Base-by-base conservation (phyloP, 2,113 vertebrate species). In the Misgurnus anguillicaudatus region DNA sequence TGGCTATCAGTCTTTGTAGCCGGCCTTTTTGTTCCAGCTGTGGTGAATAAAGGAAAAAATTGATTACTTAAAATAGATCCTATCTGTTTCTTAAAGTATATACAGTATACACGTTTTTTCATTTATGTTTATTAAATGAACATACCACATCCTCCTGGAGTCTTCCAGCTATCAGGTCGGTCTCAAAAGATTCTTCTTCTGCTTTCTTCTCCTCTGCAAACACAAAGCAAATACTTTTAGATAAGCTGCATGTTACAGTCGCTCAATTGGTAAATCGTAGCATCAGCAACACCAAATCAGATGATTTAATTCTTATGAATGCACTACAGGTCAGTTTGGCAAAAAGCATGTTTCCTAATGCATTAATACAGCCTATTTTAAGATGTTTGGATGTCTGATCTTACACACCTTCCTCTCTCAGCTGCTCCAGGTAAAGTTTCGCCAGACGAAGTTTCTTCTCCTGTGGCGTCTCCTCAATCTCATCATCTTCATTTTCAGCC, bases 381-480 rank as follows among this genome's bases (percentile, higher is more conserved):
- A n/a, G 58, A 4, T 11, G 24, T 31, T 3, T 41, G 4, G 3
- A n/a, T 4, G 3, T 8, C 8, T 1, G 5, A 14, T 38, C 6
- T 21, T 38, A 24, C 86, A 85, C 69, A 95, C 96, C 96, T 85
- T 96, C 94, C 6, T 94, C 92, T 63, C 87, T 93, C 21, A 98
- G 89, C 84, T 98, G 95, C 0, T 95, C 92, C 1, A 98, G 91
- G 87, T 98, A 98, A 9, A 91, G 88, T 82, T 98, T 98, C 31
- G 96, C 96, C 78, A 98, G 85, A 77, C 96, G 92, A 31, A 98
- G 92, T 84, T 97, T 98, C 89, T 98, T 98, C 87, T 98, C 96
- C 85, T 98, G 97, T 0, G 94, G 93, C 0, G 96, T 98, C 86
- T 98, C 97, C 0, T 95, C 95, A 75, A 94, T 89, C 64, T 95